These are phyloP conservation scores for Olivierus martensii DNA, from an alignment of 1,140 invertebrate genomes.

Conservation along the genomic window DNA sequence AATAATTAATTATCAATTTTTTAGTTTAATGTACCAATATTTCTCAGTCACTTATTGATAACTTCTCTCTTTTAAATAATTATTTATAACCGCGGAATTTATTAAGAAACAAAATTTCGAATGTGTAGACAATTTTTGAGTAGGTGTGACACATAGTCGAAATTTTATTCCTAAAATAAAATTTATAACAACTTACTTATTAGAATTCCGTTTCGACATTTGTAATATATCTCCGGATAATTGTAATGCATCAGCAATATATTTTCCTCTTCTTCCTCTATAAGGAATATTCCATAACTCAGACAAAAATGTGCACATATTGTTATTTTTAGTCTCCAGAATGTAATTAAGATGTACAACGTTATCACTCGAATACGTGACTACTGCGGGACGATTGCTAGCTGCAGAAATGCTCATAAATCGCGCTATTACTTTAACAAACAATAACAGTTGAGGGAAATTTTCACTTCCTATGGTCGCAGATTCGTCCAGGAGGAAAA, in stretches of 20 bases:
- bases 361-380: neutral
- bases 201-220: too few species aligned
- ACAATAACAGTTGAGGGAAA: constrained; percentile 1
- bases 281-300: constrained; percentile 1
- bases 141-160: too few species aligned
- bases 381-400: constrained; percentile 1
- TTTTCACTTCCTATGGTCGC: constrained; percentile 4
- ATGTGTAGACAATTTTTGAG: too few species aligned
- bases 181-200: too few species aligned
- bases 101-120: too few species aligned
- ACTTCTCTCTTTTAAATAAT: too few species aligned
- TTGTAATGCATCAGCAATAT: neutral
- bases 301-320: constrained; percentile 11
- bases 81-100: too few species aligned
- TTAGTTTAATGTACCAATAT: too few species aligned
- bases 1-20: too few species aligned
- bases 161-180: too few species aligned
- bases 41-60: too few species aligned
- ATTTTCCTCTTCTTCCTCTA: neutral
- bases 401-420: constrained; percentile 1
- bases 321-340: neutral
- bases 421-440: neutral
- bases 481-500: constrained; percentile 14
- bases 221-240: neutral
- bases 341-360: constrained; percentile 2